Evolutionary conservation across 2,113 vertebrate species (phyloP).

Genomic region (Corythoichthys haematopterus): DNA sequence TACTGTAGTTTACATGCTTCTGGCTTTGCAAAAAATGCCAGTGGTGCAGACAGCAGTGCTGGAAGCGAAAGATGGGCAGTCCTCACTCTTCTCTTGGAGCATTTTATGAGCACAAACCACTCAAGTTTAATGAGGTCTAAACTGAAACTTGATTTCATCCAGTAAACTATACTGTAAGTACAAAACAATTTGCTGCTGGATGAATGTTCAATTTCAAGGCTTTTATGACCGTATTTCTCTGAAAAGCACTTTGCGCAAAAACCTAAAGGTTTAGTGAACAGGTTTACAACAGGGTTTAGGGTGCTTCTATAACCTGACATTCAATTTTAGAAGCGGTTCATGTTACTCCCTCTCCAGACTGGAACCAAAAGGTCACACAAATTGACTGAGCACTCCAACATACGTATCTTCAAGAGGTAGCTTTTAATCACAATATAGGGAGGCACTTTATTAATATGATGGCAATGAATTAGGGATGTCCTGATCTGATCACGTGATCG

Average conservation of each 20-base stretch:
- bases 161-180: background rate
- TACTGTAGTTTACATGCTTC: conserved; percentile 26
- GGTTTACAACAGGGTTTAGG: background rate
- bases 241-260: conserved; percentile 5
- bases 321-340: background rate
- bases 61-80: conserved; percentile 7
- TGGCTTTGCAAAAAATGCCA: conserved; percentile 24
- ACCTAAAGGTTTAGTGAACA: background rate
- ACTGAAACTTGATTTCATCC: conserved; percentile 11
- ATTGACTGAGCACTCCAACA: conserved; percentile 21
- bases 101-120: conserved; percentile 15
- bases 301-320: background rate
- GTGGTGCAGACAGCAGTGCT: conserved; percentile 23
- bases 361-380: conserved; percentile 25
- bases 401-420: conserved; percentile 24
- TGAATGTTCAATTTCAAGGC: background rate
- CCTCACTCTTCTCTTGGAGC: background rate
- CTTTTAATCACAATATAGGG: conserved; percentile 6
- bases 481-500: no score
- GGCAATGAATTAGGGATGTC: background rate
- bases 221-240: conserved; percentile 4
- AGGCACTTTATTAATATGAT: background rate
- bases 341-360: background rate
- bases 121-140: conserved; percentile 2
- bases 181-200: conserved; percentile 4